Base-by-base conservation (phyloP, 2,888 invertebrate genomes). In the Drosophila paucipuncta region DNA sequence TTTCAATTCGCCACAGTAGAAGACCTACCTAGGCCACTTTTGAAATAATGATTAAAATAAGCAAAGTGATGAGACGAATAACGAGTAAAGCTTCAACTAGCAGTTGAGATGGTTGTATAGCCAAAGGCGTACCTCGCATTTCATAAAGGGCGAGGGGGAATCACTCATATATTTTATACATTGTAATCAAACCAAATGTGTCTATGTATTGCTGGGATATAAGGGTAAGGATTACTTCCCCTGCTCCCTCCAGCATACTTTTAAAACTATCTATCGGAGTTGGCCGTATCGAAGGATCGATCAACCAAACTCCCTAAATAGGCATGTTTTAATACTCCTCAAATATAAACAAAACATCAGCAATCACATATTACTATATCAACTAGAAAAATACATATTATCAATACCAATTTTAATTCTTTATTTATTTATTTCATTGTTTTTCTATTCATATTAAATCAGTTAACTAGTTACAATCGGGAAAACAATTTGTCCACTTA, bases 21-120 rank as follows among this genome's bases (percentile, higher is more conserved):
- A 62, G 43, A 62, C 68, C 68, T 72, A 72, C 50, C 66, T 72
- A 55, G 47, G 59, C 69, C 54, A 68, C 68, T 68, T 73, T 76
- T 68, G 55, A 76, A 75, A 83, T 82, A 77, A 85, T 85, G 83
- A 85, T 88, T 88, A 83, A 88, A 86, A 85, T 82, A 81, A 67
- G 76, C 66, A 73, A 78, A 82, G 74, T 73, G 78, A 82, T 75
- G 76, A 73, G 76, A 55, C 41, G 49, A 54, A 66, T 63, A 77
- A 77, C 62, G 59, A 68, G 77, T n/a, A 41, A 49, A 39, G 54
- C 59, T 30, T 47, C 22, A 7, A 52, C 18, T 9, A 59, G 41
- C 35, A 52, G 31, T 52, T 39, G 30, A 57, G 28, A 22, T 4
- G 16, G 28, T 39, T 7, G 16, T 4, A 47, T 4, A 47, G 16